A percentile compares a stretch with the other conserved stretches of the same genome.
phyloP scores from a whole-genome alignment of 1,140 invertebrate genomes.

The Drosophila repleta region DNA sequence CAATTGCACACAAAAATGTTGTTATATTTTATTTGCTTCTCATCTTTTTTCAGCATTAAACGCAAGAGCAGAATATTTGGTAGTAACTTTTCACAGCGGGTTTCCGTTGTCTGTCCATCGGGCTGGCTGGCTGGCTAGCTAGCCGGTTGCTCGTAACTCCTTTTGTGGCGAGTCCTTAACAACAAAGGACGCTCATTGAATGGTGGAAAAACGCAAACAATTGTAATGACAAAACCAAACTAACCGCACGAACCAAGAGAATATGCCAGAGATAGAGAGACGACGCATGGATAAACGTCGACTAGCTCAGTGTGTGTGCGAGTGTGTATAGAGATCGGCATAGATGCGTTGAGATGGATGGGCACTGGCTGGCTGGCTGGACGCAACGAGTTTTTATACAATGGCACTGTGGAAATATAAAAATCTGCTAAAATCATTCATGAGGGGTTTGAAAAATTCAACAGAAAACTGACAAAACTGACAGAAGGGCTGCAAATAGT shows the following conservation, averaged over 20 bases:
- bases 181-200: slow-evolving; percentile 72
- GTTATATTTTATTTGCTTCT: slow-evolving; percentile 28
- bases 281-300: slow-evolving; percentile 33
- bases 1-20: slow-evolving; percentile 35
- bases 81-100: slow-evolving; percentile 29
- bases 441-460: slow-evolving; percentile 58
- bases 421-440: slow-evolving; percentile 78
- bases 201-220: slow-evolving; percentile 77
- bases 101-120: slow-evolving; percentile 15
- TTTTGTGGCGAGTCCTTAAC: slow-evolving; percentile 50
- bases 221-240: slow-evolving; percentile 81
- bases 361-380: slow-evolving; percentile 45
- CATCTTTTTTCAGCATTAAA: not conserved
- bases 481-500: slow-evolving; percentile 38
- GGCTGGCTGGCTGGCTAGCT: not conserved
- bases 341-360: slow-evolving; percentile 69
- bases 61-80: slow-evolving; percentile 27
- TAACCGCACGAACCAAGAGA: slow-evolving; percentile 60
- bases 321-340: slow-evolving; percentile 34
- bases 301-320: not conserved
- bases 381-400: slow-evolving; percentile 66
- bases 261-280: slow-evolving; percentile 31
- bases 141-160: slow-evolving; percentile 15
- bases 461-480: slow-evolving; percentile 75
- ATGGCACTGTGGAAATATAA: slow-evolving; percentile 60